phyloP scores from a whole-genome alignment of 2,797 vertebrate species.

The Tachyglossus aculeatus region DNA sequence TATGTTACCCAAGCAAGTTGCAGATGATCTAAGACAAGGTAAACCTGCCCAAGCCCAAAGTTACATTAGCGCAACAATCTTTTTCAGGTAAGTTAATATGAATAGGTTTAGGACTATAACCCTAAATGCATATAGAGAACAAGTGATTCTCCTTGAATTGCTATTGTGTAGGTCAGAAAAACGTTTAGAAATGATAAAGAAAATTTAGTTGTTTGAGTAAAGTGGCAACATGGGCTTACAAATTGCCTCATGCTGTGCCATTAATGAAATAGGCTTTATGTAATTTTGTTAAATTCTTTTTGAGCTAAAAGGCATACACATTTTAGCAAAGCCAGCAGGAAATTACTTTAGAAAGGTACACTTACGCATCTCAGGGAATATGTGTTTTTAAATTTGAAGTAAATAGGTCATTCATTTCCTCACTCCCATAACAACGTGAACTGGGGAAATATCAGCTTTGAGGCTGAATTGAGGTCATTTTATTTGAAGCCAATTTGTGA shows the following conservation, averaged over 20 bases:
- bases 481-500: slow-evolving; percentile 11
- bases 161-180: background rate
- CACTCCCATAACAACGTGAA: background rate
- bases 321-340: slow-evolving; percentile 37
- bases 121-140: slow-evolving; percentile 7
- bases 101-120: slow-evolving; percentile 1
- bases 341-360: slow-evolving; percentile 25
- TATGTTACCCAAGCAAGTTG: slow-evolving; percentile 85
- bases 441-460: background rate
- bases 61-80: slow-evolving; percentile 84
- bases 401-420: slow-evolving; percentile 2
- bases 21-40: slow-evolving; percentile 84
- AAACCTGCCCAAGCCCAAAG: slow-evolving; percentile 80
- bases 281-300: slow-evolving; percentile 16
- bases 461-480: slow-evolving; percentile 2
- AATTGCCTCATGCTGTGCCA: background rate
- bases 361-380: background rate
- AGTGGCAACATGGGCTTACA: background rate
- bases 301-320: slow-evolving; percentile 9
- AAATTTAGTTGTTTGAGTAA: background rate
- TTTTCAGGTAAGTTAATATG: slow-evolving; percentile 82
- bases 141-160: background rate
- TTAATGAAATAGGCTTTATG: background rate
- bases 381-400: slow-evolving; percentile 25
- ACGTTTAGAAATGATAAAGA: background rate